Percentiles rank a stretch among this genome's conserved stretches.
phyloP scores from a whole-genome alignment of 1,140 invertebrate genomes.

The Phortica variegata region DNA sequence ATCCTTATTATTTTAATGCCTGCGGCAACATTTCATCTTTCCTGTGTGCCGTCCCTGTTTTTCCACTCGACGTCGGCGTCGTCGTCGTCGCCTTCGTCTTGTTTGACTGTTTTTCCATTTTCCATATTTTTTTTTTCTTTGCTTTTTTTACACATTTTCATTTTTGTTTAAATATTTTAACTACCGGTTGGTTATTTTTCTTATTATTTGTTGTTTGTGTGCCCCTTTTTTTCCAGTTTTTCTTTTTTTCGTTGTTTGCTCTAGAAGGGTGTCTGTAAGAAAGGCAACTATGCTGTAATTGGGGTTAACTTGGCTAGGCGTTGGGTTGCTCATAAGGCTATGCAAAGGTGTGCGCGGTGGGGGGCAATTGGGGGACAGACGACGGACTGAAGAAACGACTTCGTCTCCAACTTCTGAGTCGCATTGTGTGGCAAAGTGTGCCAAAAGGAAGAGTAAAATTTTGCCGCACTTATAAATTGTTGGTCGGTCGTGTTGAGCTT shows the following conservation, averaged over 20 bases:
- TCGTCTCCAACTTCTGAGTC: too few species aligned
- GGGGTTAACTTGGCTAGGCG: constrained; percentile 46
- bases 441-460: constrained; percentile 46
- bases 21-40: constrained; percentile 51
- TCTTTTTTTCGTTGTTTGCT: constrained; percentile 8
- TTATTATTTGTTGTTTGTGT: background rate
- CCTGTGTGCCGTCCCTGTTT: too few species aligned
- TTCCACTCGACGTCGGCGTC: constrained; percentile 14
- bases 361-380: too few species aligned
- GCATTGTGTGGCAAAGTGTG: constrained; percentile 43
- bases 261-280: constrained; percentile 30
- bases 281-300: constrained; percentile 25
- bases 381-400: too few species aligned
- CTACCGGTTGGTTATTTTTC: constrained; percentile 20
- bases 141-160: constrained; percentile 16
- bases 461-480: constrained; percentile 40
- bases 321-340: constrained; percentile 7
- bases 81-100: too few species aligned
- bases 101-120: too few species aligned
- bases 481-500: constrained; percentile 5
- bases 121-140: constrained; percentile 5
- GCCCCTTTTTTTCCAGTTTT: constrained; percentile 3
- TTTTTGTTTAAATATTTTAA: constrained; percentile 45
- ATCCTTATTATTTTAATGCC: constrained; percentile 54
- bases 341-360: too few species aligned